These are phyloP conservation scores for Colius striatus DNA, from an alignment of 2,113 vertebrate species.

Conservation along the genomic window DNA sequence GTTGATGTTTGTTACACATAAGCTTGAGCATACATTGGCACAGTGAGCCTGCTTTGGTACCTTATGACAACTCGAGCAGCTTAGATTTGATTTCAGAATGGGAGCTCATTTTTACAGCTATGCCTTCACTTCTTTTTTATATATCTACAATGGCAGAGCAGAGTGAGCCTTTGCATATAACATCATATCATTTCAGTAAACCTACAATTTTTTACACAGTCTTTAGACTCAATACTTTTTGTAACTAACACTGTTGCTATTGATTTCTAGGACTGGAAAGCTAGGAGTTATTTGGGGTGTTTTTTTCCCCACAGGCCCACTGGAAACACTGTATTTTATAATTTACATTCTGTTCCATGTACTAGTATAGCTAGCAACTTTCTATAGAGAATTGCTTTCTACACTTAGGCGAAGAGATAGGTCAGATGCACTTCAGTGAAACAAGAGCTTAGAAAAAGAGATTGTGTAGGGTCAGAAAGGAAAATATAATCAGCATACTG, in stretches of 20 bases:
- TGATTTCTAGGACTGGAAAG: neutral
- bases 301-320: neutral
- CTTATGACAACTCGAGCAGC: neutral
- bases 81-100: neutral
- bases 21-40: neutral
- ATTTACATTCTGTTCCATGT: neutral
- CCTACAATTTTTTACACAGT: neutral
- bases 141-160: accelerated
- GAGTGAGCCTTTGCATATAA: neutral
- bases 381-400: neutral
- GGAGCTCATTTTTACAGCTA: neutral
- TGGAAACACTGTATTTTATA: neutral
- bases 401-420: neutral
- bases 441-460: neutral
- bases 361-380: neutral
- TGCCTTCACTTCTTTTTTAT: neutral
- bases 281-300: neutral
- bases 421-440: neutral
- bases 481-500: neutral
- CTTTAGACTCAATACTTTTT: neutral
- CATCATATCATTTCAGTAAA: neutral
- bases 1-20: neutral
- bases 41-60: neutral
- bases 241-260: neutral
- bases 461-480: neutral